Evolutionary conservation across 2,797 vertebrate species (phyloP).

Genomic region (Loriculus beryllinus): DNA sequence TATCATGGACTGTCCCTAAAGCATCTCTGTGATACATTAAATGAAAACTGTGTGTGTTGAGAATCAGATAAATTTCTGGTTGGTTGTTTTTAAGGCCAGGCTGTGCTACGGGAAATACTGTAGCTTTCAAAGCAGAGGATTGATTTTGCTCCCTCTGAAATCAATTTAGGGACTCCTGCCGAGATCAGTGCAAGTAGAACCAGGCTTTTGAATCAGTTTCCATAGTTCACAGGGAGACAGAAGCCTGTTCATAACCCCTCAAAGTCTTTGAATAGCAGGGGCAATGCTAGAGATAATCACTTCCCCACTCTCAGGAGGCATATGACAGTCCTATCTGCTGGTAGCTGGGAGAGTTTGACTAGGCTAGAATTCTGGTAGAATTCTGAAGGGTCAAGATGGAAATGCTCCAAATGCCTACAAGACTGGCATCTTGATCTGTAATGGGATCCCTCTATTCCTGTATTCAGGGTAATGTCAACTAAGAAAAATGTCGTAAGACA

Average conservation of each 20-base stretch:
- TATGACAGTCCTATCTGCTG: background rate
- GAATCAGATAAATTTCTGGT: background rate
- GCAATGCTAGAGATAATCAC: background rate
- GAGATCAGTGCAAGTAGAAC: background rate
- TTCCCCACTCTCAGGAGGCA: background rate
- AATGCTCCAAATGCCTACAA: background rate
- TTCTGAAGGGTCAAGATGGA: background rate
- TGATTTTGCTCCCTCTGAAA: conserved; percentile 24
- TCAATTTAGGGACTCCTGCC: conserved; percentile 5
- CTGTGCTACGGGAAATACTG: background rate
- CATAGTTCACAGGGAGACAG: background rate
- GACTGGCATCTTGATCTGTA: background rate
- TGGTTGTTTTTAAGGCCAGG: background rate
- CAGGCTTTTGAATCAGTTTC: background rate
- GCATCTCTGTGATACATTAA: background rate
- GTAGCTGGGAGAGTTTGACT: background rate
- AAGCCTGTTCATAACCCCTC: background rate
- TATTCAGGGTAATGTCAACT: background rate
- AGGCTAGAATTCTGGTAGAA: background rate
- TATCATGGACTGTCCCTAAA: background rate
- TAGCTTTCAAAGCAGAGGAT: background rate
- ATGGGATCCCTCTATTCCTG: background rate
- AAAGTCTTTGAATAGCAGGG: background rate
- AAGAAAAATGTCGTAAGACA: background rate
- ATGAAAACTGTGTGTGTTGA: background rate